Base-by-base conservation (phyloP, 2,113 vertebrate species). In the Gadus macrocephalus region DNA sequence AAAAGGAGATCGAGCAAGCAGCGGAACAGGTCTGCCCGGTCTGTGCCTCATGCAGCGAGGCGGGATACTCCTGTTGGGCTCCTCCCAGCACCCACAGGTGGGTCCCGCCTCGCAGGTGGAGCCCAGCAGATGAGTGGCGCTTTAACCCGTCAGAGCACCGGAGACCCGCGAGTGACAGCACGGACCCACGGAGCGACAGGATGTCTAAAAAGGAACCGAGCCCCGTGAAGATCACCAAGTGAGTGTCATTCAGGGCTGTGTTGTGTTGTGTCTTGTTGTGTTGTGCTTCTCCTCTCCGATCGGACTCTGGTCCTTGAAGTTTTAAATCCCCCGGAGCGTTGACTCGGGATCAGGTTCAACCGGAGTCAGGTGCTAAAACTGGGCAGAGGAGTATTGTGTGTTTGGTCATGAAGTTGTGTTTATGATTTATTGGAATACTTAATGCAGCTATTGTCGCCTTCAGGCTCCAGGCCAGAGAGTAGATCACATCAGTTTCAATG, bases 11-110 rank as follows among this genome's bases (percentile, higher is more conserved):
- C 42, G 42, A 9, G 42, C 42, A 49, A 49, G 11, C 42, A 49
- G 6, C 8, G 42, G 42, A 92, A 91, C 91, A 88, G 91, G 92
- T 93, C 76, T 0, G 67, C 78, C 92, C 85, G 79, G 91, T 93
- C 85, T 64, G 68, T 56, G 70, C 53, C 73, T 9, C n/a, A 74
- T 71, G 76, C 73, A 19, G 64, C 70, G 15, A 20, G 69, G 81
- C 74, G 62, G 1, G 82, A 86, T 87, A 83, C 90, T 89, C 91
- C 91, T 91, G 86, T 71, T 63, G 69, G 62, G 53, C 53, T 15
- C 31, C 38, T 27, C 15, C 31, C 53, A 66, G 42, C 76, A 83
- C 81, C 38, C 19, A 11, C 4, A 31, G 25, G 25, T 25, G 9
- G 22, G 53, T 12, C 53, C 53, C 81, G 83, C 79, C 74, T 72